Evolutionary conservation across 2,888 invertebrate genomes (phyloP).

Genomic region (Lissonota sp.): DNA sequence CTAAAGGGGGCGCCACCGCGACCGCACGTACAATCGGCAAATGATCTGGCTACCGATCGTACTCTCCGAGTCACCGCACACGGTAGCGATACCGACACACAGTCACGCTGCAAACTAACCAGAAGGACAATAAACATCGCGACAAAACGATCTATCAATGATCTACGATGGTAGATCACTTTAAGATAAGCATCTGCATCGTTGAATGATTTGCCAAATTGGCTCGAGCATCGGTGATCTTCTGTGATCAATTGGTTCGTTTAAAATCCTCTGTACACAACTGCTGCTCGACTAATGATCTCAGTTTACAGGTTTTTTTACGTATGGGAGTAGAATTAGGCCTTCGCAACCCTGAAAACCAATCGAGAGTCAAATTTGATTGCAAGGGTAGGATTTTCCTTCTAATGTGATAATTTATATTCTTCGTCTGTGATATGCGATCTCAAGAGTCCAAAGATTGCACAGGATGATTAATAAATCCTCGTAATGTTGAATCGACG

Average conservation of each 20-base stretch:
- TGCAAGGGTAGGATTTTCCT: background rate
- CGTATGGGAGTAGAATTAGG: too few species aligned
- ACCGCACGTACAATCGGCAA: conserved; percentile 57
- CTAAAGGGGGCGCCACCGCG: conserved; percentile 38
- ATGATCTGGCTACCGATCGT: conserved; percentile 48
- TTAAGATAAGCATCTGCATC: too few species aligned
- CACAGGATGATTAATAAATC: conserved; percentile 49
- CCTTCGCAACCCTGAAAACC: too few species aligned
- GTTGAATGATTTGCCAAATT: too few species aligned
- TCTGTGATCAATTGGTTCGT: too few species aligned
- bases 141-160: conserved; percentile 33
- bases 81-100: conserved; percentile 18
- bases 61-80: conserved; percentile 34
- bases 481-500: conserved; percentile 43
- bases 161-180: conserved; percentile 8
- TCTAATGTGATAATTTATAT: background rate
- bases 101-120: conserved; percentile 17
- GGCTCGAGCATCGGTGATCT: too few species aligned
- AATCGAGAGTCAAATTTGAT: background rate
- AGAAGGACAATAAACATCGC: conserved; percentile 31
- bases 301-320: too few species aligned
- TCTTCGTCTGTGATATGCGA: conserved; percentile 10
- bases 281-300: too few species aligned
- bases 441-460: conserved; percentile 36
- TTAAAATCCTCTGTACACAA: too few species aligned